phyloP scores from a whole-genome alignment of 2,888 invertebrate genomes.

The Pelosia muscerda region DNA sequence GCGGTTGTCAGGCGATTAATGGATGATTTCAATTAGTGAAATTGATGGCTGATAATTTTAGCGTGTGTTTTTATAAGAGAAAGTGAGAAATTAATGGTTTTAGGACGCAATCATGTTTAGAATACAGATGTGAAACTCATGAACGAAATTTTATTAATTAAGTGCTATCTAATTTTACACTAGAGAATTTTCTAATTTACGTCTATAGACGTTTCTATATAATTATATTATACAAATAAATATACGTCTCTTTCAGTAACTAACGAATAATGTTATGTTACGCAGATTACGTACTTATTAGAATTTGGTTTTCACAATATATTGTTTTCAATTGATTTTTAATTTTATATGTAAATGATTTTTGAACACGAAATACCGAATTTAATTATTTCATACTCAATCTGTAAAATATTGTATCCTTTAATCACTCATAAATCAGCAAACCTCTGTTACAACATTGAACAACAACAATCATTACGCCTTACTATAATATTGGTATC shows the following conservation, averaged over 20 bases:
- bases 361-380: too few relatives aligned
- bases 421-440: background rate
- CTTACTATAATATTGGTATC: background rate
- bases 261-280: background rate
- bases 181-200: background rate
- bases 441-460: background rate
- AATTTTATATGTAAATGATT: background rate
- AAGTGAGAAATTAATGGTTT: slow-evolving; percentile 19
- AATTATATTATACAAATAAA: background rate
- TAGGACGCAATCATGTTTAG: slow-evolving; percentile 12
- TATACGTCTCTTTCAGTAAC: background rate
- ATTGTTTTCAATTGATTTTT: background rate
- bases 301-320: background rate
- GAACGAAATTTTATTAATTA: background rate
- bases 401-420: background rate
- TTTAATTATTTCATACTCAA: background rate
- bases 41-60: slow-evolving; percentile 30
- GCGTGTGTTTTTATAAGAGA: slow-evolving; percentile 22
- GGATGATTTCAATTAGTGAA: slow-evolving; percentile 45
- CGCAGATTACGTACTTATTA: background rate
- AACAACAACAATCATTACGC: background rate
- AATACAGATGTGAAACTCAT: background rate
- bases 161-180: background rate
- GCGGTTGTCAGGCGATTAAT: slow-evolving; percentile 34
- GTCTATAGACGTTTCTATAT: background rate